Percentiles rank a stretch among this genome's conserved stretches.
Conservation (phyloP, 2,797 vertebrate genomes). For the Petrocephalus schoutedeni region DNA sequence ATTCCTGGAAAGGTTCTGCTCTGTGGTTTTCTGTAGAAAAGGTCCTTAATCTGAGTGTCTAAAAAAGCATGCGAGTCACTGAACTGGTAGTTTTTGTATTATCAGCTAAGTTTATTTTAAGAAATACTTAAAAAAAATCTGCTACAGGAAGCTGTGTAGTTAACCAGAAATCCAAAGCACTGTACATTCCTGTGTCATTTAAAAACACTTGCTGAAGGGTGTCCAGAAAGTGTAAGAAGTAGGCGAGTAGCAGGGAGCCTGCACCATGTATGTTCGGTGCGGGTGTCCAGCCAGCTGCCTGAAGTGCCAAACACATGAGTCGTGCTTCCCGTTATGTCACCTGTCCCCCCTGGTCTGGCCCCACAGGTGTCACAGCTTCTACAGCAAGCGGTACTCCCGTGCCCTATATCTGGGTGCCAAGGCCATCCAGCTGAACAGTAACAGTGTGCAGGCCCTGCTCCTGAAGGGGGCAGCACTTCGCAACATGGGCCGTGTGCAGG, state of each 20-base stretch:
- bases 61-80: not conserved
- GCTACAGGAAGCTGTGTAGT: not conserved
- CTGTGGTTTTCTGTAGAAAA: not conserved
- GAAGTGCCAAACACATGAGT: not conserved
- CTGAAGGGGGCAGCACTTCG: constrained; percentile 91
- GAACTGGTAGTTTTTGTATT: not conserved
- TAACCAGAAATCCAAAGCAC: not conserved
- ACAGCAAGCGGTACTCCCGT: constrained; percentile 93
- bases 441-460: constrained; percentile 90
- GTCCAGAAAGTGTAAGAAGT: not conserved
- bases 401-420: constrained; percentile 94
- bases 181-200: not conserved
- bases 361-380: constrained; percentile 92
- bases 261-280: not conserved
- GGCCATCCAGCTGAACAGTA: constrained; percentile 96
- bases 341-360: not conserved
- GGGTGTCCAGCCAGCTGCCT: not conserved
- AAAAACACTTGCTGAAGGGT: not conserved
- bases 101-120: not conserved
- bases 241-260: not conserved
- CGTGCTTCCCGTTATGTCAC: not conserved
- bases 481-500: constrained; percentile 94
- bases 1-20: not conserved
- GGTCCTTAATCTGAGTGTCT: not conserved
- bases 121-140: not conserved